A percentile compares a stretch with the other conserved stretches of the same genome.
Conservation (phyloP, 2,888 invertebrate species). For the Cheilosia vulpina region DNA sequence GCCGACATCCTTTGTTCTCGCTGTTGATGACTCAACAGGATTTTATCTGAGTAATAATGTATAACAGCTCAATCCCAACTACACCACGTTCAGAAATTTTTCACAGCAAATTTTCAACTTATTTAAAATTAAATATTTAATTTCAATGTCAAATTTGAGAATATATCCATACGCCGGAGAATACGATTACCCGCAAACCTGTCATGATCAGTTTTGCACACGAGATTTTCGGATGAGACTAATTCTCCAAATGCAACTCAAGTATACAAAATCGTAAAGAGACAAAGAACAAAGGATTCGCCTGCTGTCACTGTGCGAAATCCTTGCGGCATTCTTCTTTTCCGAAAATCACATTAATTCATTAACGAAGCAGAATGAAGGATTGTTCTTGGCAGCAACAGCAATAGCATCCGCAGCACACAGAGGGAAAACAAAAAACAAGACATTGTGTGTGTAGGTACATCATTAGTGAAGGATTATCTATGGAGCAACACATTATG, state of each 20-base stretch:
- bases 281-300: conserved; percentile 46
- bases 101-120: background rate
- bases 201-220: conserved; percentile 59
- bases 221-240: conserved; percentile 11
- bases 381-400: conserved; percentile 29
- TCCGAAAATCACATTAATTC: conserved; percentile 59
- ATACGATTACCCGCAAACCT: conserved; percentile 1
- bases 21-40: conserved; percentile 21
- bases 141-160: conserved; percentile 43
- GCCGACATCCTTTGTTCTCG: conserved; percentile 7
- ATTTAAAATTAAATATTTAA: conserved; percentile 32
- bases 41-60: conserved; percentile 4
- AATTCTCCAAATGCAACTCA: conserved; percentile 17
- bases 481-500: conserved; percentile 50
- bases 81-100: background rate
- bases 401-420: background rate
- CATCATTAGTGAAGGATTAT: conserved; percentile 63
- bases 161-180: background rate
- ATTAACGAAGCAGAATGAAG: conserved; percentile 55
- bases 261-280: conserved; percentile 10
- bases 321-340: conserved; percentile 44
- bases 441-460: conserved; percentile 12
- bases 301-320: conserved; percentile 4
- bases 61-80: background rate
- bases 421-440: conserved; percentile 18